A percentile compares a stretch with the other conserved stretches of the same genome.
Evolutionary conservation across 2,113 vertebrate genomes (phyloP).

Genomic region (Isurus oxyrinchus): DNA sequence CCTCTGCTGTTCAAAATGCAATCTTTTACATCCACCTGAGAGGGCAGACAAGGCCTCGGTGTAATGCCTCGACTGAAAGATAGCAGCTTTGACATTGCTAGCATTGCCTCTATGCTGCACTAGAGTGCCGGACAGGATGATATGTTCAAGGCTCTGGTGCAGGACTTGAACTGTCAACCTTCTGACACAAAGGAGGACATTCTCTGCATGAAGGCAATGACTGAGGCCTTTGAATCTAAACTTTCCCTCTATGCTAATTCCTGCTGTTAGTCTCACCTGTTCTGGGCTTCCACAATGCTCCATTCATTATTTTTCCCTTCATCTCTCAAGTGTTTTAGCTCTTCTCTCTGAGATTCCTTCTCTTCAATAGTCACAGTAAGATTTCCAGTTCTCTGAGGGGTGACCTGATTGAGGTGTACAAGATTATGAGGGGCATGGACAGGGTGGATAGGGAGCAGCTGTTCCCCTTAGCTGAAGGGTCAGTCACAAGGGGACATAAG

Average conservation of each 20-base stretch:
- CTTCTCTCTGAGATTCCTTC: neutral
- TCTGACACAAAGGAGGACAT: neutral
- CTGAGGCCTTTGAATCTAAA: neutral
- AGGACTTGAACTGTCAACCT: neutral
- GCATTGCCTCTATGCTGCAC: neutral
- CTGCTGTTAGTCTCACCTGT: neutral
- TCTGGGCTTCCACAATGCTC: neutral
- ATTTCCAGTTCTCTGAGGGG: neutral
- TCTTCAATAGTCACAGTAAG: neutral
- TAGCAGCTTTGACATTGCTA: neutral
- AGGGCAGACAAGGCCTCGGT: neutral
- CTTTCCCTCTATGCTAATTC: neutral
- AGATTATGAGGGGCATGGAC: no score
- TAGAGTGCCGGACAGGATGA: neutral
- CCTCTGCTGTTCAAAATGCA: neutral
- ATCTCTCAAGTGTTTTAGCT: neutral
- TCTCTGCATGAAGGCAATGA: neutral
- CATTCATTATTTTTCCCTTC: neutral
- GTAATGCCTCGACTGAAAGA: neutral
- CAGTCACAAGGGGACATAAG: no score
- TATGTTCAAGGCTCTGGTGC: neutral
- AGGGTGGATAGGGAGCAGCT: no score
- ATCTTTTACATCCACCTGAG: neutral
- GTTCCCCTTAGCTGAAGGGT: no score
- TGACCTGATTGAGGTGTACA: no score